Conservation (phyloP, 1,140 invertebrate species). For the Frieseomelitta varia region DNA sequence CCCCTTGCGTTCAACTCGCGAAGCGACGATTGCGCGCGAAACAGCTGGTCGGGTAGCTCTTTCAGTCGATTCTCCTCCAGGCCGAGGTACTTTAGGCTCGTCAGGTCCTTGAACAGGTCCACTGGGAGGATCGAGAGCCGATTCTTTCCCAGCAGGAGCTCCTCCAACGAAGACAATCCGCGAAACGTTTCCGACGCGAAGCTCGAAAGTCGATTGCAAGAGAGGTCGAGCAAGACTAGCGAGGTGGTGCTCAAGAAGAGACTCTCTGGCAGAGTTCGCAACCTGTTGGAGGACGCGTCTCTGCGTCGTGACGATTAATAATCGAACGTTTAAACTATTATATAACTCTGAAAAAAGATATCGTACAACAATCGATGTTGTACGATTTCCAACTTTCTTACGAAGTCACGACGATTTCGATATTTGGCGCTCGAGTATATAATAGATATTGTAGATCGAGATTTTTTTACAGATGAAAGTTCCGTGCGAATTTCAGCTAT, state of each 20-base stretch:
- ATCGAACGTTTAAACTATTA: no score
- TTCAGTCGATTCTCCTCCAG: slow-evolving; percentile 88
- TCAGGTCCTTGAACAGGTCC: slow-evolving; percentile 85
- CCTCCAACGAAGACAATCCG: slow-evolving; percentile 79
- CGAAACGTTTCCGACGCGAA: slow-evolving; percentile 78
- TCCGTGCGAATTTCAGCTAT: not conserved
- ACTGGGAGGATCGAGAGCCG: slow-evolving; percentile 76
- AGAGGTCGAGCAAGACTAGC: slow-evolving; percentile 80
- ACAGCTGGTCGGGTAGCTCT: slow-evolving; percentile 83
- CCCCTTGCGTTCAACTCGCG: slow-evolving; percentile 85
- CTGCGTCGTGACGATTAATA: slow-evolving; percentile 62
- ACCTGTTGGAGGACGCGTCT: slow-evolving; percentile 88
- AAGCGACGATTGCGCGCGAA: slow-evolving; percentile 81
- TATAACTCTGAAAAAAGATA: no score
- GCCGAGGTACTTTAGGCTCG: slow-evolving; percentile 86
- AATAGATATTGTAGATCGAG: no score
- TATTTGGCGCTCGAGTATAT: no score
- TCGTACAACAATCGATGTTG: no score
- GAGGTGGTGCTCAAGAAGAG: slow-evolving; percentile 77
- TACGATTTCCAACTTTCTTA: no score
- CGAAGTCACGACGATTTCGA: no score
- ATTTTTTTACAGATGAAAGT: not conserved
- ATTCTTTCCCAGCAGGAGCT: slow-evolving; percentile 82
- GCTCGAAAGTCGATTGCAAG: slow-evolving; percentile 78
- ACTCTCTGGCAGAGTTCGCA: slow-evolving; percentile 83